Conservation (phyloP, 2,113 vertebrate species). For the Etheostoma spectabile region DNA sequence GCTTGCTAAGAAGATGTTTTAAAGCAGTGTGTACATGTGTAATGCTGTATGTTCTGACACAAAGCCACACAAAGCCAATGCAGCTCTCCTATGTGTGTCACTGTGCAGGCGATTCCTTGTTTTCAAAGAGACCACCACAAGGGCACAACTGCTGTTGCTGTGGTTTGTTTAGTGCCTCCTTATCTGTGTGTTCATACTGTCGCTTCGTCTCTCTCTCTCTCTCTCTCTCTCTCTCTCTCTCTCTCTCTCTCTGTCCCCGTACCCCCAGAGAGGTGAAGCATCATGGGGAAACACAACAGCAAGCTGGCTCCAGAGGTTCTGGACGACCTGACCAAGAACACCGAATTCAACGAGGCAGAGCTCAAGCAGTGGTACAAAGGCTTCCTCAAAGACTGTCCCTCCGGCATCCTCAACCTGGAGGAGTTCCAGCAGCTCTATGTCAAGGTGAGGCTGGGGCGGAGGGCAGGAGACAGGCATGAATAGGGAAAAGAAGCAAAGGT, state of each 20-base stretch:
- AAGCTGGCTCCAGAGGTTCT: conserved; percentile 97
- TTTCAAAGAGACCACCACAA: conserved; percentile 40
- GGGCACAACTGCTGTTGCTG: conserved; percentile 15
- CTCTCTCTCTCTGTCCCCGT: neutral
- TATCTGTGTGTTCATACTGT: conserved; percentile 10
- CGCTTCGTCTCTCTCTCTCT: neutral
- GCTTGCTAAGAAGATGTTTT: neutral
- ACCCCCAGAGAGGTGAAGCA: conserved; percentile 64
- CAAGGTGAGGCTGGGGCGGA: conserved; percentile 84
- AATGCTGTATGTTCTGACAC: neutral
- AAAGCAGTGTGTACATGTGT: neutral
- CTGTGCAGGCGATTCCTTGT: conserved; percentile 9
- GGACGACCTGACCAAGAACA: conserved; percentile 95
- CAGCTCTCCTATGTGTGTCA: neutral
- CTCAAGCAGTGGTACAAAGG: conserved; percentile 99
- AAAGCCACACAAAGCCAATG: neutral
- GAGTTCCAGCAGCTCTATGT: conserved; percentile 99
- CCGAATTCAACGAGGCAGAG: conserved; percentile 97
- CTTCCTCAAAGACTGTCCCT: conserved; percentile 98
- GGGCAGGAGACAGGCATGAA: too few species aligned
- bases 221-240: neutral
- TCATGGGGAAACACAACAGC: conserved; percentile 98
- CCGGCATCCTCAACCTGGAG: conserved; percentile 96
- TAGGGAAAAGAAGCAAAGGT: neutral
- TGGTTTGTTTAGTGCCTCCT: conserved; percentile 46